phyloP scores from a whole-genome alignment of 1,140 invertebrate species.

The Drosophila pectinifera region DNA sequence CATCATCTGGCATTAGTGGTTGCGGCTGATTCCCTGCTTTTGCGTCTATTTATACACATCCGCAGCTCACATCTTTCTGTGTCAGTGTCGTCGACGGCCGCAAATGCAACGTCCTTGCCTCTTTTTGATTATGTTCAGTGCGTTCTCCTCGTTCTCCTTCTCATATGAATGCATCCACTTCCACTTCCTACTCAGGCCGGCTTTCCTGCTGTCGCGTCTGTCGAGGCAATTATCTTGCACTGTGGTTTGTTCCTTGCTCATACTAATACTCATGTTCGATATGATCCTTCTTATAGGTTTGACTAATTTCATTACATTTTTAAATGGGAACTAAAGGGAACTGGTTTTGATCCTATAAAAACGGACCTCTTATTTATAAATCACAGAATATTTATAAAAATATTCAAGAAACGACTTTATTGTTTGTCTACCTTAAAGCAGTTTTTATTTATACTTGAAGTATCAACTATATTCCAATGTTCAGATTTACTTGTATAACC shows the following conservation, averaged over 20 bases:
- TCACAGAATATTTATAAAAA: no score
- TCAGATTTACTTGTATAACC: no score
- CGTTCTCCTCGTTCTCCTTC: constrained; percentile 15
- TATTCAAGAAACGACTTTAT: no score
- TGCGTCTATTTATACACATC: constrained; percentile 40
- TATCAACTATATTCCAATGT: neutral
- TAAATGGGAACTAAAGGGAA: no score
- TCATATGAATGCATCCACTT: constrained; percentile 23
- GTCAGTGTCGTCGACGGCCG: constrained; percentile 37
- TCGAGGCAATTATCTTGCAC: constrained; percentile 37
- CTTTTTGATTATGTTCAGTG: constrained; percentile 22
- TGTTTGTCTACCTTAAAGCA: no score
- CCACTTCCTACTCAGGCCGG: constrained; percentile 43
- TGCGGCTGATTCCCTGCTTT: constrained; percentile 9
- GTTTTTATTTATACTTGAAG: no score
- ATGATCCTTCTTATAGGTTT: neutral
- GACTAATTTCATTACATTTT: no score
- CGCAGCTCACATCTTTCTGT: constrained; percentile 36
- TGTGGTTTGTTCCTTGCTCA: neutral
- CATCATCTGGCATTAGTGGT: constrained; percentile 37
- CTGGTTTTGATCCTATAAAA: no score
- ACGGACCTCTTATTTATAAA: no score
- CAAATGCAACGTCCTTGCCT: constrained; percentile 42
- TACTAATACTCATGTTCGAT: neutral
- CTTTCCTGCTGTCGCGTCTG: constrained; percentile 42